Evolutionary conservation across 1,140 invertebrate genomes (phyloP), one percentile per base, ranked within the genome.

Genomic region (Leptinotarsa texana): DNA sequence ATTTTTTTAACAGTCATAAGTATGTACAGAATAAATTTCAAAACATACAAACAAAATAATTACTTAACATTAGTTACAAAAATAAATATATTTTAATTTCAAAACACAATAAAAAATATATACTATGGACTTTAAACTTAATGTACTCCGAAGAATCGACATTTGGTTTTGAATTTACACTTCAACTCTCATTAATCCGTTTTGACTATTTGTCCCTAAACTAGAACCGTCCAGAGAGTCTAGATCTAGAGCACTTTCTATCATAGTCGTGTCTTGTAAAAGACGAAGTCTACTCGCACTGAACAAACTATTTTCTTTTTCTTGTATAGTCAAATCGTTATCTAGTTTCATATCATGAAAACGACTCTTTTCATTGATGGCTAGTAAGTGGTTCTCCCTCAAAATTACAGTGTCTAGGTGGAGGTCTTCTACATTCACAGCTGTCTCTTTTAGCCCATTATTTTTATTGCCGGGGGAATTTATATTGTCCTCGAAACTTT

Each of bases 261-360:
- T 95, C 93, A 95, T 94, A 6, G 93, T 95, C 17, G 93, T 93
- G 83, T 94, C 92, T 80, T 94, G 93, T 73, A 94, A 87, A 75
- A 94, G 85, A 77, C 91, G 87, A 79, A 94, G 87, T 77, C 90
- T 88, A 81, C 90, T 92, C 2, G 90, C 90, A 76, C 86, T 88
- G 71, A 85, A 81, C 75, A 82, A 77, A 75, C 77, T 81, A 66
- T 84, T 85, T 67, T 85, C 84, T 72, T 84, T 84, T 11, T 85
- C 84, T 63, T 80, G 80, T 15, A 77, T 24, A n/a, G 83, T 84
- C 74, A 84, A 67, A 77, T 85, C 84, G 63, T 83, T 83, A 69
- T 85, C 82, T 15, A 83, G 69, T 63, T 80, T 80, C 42, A 76
- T 47, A 57, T 81, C 78, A 13, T 70, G 47, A 13, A 76, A 74